A percentile compares a stretch with the other conserved stretches of the same genome.
phyloP scores from a whole-genome alignment of 2,797 vertebrate species.

The Manis pentadactyla region DNA sequence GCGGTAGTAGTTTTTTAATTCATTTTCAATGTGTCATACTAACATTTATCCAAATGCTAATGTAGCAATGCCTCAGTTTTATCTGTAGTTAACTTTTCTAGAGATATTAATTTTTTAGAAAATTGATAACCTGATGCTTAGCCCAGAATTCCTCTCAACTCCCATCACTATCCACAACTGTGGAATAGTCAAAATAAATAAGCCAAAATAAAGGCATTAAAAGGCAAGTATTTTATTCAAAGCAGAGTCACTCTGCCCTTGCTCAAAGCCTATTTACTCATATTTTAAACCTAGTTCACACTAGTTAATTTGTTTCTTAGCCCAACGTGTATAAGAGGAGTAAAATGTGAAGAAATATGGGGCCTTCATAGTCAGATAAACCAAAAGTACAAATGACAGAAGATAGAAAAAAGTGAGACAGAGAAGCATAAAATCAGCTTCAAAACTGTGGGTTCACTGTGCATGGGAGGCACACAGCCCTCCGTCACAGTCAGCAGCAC shows the following conservation, averaged over 20 bases:
- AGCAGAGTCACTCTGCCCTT: background rate
- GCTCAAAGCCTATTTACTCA: background rate
- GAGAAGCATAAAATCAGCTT: background rate
- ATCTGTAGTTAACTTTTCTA: background rate
- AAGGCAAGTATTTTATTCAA: background rate
- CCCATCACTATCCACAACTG: background rate
- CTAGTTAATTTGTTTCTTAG: background rate
- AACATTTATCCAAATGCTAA: background rate
- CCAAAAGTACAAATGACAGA: background rate
- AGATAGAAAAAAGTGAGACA: background rate
- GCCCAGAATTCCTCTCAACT: background rate
- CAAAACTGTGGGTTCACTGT: background rate
- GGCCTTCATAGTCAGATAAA: background rate
- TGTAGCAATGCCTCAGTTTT: background rate
- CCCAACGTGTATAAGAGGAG: background rate
- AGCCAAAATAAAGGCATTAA: background rate
- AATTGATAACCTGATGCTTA: background rate
- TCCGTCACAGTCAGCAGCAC: rapidly evolving
- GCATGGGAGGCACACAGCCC: rapidly evolving
- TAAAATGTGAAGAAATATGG: background rate
- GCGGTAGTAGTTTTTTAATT: background rate
- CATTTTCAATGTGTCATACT: background rate
- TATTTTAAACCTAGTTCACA: background rate
- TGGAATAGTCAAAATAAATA: background rate
- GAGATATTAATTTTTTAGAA: background rate